Conservation (phyloP, 2,797 vertebrate genomes). For the Lithobates pipiens region DNA sequence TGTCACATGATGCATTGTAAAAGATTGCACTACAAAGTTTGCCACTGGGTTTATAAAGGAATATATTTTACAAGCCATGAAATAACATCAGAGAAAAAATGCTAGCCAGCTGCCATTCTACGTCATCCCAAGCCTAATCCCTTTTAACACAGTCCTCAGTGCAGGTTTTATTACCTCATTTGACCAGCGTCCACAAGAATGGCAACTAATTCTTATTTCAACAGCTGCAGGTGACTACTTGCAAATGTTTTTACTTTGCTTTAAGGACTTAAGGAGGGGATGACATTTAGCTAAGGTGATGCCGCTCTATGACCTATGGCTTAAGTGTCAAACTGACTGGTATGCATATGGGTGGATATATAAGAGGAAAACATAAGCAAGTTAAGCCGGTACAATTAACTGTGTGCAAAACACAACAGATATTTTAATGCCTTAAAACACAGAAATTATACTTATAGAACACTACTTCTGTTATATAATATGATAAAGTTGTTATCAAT, state of each 20-base stretch:
- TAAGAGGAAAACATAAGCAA: neutral
- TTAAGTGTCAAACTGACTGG: constrained; percentile 1
- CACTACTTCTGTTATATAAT: neutral
- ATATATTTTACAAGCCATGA: constrained; percentile 60
- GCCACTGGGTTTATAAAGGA: constrained; percentile 53
- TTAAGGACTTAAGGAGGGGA: constrained; percentile 24
- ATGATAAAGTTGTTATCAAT: neutral
- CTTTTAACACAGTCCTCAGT: constrained; percentile 52
- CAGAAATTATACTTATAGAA: neutral
- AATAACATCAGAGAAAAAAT: constrained; percentile 59
- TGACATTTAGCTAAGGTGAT: constrained; percentile 39
- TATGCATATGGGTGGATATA: neutral
- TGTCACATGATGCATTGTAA: constrained; percentile 46
- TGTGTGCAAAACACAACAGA: neutral
- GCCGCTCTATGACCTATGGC: constrained; percentile 3
- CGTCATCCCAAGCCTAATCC: constrained; percentile 57
- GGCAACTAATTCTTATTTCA: constrained; percentile 57
- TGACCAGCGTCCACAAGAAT: constrained; percentile 49
- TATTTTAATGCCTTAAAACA: no score
- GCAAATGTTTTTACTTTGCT: constrained; percentile 53
- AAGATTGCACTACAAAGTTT: constrained; percentile 51
- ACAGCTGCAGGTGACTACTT: constrained; percentile 62
- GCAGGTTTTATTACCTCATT: constrained; percentile 57
- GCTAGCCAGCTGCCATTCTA: constrained; percentile 55
- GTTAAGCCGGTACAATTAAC: neutral